Evolutionary conservation across 2,113 vertebrate species (phyloP).

Genomic region (Neomonachus schauinslandi): DNA sequence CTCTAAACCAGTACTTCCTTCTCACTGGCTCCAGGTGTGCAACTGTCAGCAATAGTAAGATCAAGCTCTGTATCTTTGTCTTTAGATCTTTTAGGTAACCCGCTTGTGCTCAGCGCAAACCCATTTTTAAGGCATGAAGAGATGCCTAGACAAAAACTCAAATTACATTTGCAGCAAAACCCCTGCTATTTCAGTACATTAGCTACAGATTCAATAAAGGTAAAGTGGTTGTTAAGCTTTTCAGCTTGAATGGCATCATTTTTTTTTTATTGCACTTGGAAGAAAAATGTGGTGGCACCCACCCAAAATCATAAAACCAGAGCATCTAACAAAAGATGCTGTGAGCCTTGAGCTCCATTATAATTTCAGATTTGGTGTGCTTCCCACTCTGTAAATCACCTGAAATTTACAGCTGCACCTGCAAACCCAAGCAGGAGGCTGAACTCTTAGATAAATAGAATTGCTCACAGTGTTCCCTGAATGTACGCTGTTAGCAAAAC

Average conservation of each 20-base stretch:
- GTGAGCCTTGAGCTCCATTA: constrained; percentile 72
- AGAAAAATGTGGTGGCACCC: constrained; percentile 67
- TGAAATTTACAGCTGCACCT: constrained; percentile 79
- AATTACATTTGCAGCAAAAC: constrained; percentile 69
- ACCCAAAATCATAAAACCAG: constrained; percentile 76
- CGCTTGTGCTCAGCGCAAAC: constrained; percentile 40
- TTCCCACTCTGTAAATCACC: constrained; percentile 77
- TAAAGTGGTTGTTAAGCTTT: constrained; percentile 79
- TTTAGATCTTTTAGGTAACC: constrained; percentile 48
- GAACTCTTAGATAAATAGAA: constrained; percentile 76
- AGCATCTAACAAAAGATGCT: constrained; percentile 74
- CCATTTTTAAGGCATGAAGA: constrained; percentile 58
- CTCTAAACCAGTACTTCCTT: background rate
- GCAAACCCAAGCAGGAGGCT: constrained; percentile 55
- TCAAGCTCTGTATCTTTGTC: constrained; percentile 18
- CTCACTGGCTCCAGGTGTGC: background rate
- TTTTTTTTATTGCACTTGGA: constrained; percentile 77
- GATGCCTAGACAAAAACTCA: constrained; percentile 58
- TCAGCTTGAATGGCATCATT: constrained; percentile 65
- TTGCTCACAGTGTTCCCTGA: constrained; percentile 55
- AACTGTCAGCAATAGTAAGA: background rate
- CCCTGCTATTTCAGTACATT: constrained; percentile 62
- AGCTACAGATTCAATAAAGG: constrained; percentile 75
- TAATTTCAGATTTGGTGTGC: constrained; percentile 77
- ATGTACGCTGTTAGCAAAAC: constrained; percentile 64